Evolutionary conservation across 2,888 invertebrate genomes (phyloP).

Genomic region (Gymnosoma rotundatum): DNA sequence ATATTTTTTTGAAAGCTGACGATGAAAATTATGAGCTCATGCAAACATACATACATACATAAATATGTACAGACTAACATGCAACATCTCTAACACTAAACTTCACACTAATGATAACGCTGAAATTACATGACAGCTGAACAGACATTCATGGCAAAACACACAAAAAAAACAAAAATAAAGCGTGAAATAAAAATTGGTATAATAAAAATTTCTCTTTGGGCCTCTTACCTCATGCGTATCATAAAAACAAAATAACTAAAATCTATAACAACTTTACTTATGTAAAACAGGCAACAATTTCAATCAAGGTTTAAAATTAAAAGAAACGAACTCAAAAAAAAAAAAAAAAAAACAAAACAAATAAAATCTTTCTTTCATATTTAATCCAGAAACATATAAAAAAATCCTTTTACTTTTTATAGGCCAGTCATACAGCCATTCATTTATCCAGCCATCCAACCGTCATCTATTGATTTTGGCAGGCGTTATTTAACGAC

Average conservation of each 20-base stretch:
- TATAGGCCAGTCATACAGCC: constrained; percentile 23
- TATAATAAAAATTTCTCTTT: constrained; percentile 50
- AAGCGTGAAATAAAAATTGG: constrained; percentile 61
- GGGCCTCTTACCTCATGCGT: constrained; percentile 38
- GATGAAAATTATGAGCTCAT: constrained; percentile 67
- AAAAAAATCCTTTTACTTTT: constrained; percentile 56
- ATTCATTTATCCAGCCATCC: constrained; percentile 6
- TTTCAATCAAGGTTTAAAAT: constrained; percentile 8
- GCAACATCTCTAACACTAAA: not conserved
- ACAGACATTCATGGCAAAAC: not conserved
- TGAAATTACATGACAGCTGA: constrained; percentile 61
- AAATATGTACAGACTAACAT: not conserved
- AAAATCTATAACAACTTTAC: constrained; percentile 46
- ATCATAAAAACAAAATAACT: constrained; percentile 36
- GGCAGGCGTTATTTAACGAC: constrained; percentile 54
- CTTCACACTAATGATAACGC: constrained; percentile 38
- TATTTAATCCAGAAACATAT: constrained; percentile 27
- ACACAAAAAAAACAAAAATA: not conserved
- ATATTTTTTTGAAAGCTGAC: constrained; percentile 69
- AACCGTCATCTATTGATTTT: constrained; percentile 34
- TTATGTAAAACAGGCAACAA: constrained; percentile 59
- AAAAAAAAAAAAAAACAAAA: not conserved
- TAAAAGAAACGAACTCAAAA: too few species aligned
- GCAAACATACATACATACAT: not conserved
- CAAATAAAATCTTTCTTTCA: constrained; percentile 19